phyloP scores from a whole-genome alignment of 2,888 invertebrate genomes.

The Tetropium fuscum region DNA sequence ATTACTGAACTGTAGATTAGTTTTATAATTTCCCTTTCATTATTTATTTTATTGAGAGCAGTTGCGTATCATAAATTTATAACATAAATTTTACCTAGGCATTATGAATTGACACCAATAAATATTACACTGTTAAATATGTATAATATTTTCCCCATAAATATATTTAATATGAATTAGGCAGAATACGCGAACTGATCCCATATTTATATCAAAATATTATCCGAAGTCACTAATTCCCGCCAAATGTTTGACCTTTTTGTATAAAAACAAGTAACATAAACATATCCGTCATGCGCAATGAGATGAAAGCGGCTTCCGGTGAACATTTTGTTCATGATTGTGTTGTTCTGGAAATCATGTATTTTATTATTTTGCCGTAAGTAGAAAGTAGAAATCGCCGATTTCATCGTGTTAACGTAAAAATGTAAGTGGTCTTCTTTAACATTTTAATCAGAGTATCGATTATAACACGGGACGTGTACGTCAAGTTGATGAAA shows the following conservation, averaged over 20 bases:
- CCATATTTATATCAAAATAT: no score
- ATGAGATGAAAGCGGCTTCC: conserved; percentile 42
- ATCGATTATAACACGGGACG: neutral
- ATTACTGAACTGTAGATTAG: no score
- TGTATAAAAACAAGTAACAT: conserved; percentile 26
- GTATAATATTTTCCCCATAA: no score
- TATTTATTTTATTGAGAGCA: no score
- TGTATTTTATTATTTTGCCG: conserved; percentile 41
- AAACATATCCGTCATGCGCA: conserved; percentile 44
- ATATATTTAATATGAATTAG: no score
- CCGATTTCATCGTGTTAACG: neutral
- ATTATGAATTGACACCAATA: no score
- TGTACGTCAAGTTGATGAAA: neutral
- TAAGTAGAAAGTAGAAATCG: conserved; percentile 32
- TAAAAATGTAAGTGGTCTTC: conserved; percentile 7
- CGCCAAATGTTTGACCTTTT: conserved; percentile 7
- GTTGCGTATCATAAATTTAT: no score
- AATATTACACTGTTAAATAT: no score
- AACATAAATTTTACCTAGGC: no score
- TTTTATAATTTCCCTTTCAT: no score
- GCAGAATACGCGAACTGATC: no score
- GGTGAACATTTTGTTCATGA: conserved; percentile 52
- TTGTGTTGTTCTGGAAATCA: conserved; percentile 36
- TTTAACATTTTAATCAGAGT: neutral
- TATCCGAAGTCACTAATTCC: no score